Evolutionary conservation across 2,888 invertebrate genomes (phyloP).

Genomic region (Mesorhabditis spiculigera): DNA sequence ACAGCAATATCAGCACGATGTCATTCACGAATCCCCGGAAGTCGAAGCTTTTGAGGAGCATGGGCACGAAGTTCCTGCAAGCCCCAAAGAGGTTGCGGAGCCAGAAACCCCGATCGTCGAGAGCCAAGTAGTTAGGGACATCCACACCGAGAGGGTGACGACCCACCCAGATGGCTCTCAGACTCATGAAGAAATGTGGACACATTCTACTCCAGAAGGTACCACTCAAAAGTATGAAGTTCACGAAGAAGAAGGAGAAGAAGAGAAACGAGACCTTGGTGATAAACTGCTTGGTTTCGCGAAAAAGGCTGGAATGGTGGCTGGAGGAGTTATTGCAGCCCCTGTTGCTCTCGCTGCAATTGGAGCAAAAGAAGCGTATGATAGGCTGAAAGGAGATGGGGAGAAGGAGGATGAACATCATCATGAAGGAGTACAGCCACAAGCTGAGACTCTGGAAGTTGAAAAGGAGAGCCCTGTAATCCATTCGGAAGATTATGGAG

Average conservation of each 20-base stretch:
- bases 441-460: not conserved
- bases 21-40: no score
- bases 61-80: no score
- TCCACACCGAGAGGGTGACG: no score
- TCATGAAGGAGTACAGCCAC: not conserved
- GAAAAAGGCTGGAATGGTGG: slow-evolving; percentile 35
- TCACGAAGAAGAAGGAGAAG: slow-evolving; percentile 7
- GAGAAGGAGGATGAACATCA: not conserved
- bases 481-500: no score
- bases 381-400: not conserved
- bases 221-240: not conserved
- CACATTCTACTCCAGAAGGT: not conserved
- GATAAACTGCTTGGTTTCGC: slow-evolving; percentile 29
- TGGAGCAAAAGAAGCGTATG: slow-evolving; percentile 35
- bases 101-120: no score
- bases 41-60: no score
- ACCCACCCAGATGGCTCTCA: no score
- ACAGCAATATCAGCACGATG: no score
- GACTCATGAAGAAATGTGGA: not conserved
- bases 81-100: no score
- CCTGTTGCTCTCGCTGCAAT: slow-evolving; percentile 37
- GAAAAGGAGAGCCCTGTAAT: no score
- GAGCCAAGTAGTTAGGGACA: no score
- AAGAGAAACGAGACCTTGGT: not conserved
- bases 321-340: slow-evolving; percentile 38